Conservation (phyloP, 2,888 invertebrate genomes). For the Andrena hattorfiana region DNA sequence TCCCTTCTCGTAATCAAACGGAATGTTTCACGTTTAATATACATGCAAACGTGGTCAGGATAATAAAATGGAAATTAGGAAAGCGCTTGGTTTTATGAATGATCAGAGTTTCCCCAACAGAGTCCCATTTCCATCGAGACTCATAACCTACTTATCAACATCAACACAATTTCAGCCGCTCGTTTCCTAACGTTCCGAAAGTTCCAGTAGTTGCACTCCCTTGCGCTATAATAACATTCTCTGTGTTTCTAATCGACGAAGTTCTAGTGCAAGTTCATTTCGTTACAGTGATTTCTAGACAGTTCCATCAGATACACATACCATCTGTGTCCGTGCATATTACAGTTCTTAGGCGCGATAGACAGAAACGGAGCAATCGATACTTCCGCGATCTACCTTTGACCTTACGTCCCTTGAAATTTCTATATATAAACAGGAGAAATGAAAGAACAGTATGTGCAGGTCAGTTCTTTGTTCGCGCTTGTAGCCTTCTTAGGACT, state of each 20-base stretch:
- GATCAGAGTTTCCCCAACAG: background rate
- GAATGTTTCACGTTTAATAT: background rate
- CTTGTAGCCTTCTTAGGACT: background rate
- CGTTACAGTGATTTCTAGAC: background rate
- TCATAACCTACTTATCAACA: slow-evolving; percentile 1
- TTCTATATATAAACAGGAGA: slow-evolving; percentile 10
- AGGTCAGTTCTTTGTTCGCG: background rate
- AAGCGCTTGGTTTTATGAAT: background rate
- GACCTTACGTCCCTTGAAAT: slow-evolving; percentile 29
- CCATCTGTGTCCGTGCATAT: background rate
- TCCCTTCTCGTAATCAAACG: too few species aligned
- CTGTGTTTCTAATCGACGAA: background rate
- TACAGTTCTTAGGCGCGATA: slow-evolving; percentile 20
- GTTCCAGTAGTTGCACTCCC: background rate
- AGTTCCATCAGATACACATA: slow-evolving; percentile 2
- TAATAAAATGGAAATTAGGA: background rate
- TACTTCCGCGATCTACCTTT: slow-evolving; percentile 34
- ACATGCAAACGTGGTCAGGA: background rate
- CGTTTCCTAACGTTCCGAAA: background rate
- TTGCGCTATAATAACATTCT: background rate
- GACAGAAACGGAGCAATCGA: slow-evolving; percentile 33
- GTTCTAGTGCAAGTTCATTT: background rate
- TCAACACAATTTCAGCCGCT: background rate
- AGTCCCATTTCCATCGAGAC: background rate
- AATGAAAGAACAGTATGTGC: slow-evolving; percentile 19